A percentile compares a stretch with the other conserved stretches of the same genome.
Conservation (phyloP, 1,140 invertebrate genomes). For the Drosophila aff. region DNA sequence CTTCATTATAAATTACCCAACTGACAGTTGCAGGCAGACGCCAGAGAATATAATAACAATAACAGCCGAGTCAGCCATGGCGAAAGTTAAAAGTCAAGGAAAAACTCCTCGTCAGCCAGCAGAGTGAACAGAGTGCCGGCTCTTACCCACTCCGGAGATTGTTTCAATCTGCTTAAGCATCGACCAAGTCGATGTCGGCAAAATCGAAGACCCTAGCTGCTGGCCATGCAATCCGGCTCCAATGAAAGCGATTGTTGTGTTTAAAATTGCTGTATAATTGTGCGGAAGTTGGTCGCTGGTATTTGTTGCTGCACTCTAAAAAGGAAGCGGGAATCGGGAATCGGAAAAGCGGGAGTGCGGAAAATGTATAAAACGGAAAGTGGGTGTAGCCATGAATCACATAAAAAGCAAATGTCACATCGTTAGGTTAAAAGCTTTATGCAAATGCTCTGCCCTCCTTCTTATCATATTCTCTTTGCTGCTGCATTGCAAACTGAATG, state of each 20-base stretch:
- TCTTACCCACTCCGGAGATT: conserved; percentile 73
- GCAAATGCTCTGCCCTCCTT: conserved; percentile 43
- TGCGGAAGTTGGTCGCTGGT: conserved; percentile 41
- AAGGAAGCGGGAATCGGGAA: not conserved
- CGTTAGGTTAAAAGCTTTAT: conserved; percentile 63
- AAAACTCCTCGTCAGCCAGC: conserved; percentile 33
- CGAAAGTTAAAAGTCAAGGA: conserved; percentile 32
- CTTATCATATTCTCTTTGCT: conserved; percentile 39
- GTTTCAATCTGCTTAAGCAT: conserved; percentile 77
- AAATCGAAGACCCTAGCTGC: conserved; percentile 30
- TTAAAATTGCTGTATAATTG: conserved; percentile 73
- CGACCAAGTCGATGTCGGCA: conserved; percentile 38
- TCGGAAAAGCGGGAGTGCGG: not conserved
- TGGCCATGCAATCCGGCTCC: conserved; percentile 51
- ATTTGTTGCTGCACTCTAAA: conserved; percentile 23
- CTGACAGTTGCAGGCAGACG: conserved; percentile 64
- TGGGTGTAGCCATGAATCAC: conserved; percentile 40
- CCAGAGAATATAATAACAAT: conserved; percentile 53
- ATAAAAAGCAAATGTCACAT: conserved; percentile 64
- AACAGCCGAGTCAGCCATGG: conserved; percentile 19
- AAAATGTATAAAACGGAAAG: conserved; percentile 3
- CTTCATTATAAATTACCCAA: conserved; percentile 78
- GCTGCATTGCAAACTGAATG: conserved; percentile 33
- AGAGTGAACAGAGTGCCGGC: conserved; percentile 29
- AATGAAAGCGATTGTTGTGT: conserved; percentile 69